Evolutionary conservation across 2,797 vertebrate species (phyloP), one percentile per base, ranked within the genome.

Genomic region (Microctenopoma stevenorrisi): DNA sequence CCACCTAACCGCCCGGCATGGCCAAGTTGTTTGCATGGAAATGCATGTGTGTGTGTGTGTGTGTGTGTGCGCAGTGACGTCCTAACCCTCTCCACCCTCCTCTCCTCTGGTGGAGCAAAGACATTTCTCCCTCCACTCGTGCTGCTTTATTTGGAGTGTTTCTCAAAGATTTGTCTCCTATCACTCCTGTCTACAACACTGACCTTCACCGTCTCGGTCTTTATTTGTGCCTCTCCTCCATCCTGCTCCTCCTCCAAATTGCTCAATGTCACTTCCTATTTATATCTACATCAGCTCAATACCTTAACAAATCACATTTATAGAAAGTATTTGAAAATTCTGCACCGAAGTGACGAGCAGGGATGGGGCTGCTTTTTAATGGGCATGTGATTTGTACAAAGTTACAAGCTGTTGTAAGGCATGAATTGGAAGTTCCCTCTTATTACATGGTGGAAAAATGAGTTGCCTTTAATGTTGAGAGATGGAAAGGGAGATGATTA

Each of bases 401-500:
- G 87, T 86, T 88, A 90, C 79, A 88, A 90, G 81, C 86, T 52
- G 83, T 84, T 84, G 88, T 87, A 73, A 73, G 84, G 75, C 76
- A 81, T 76, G 76, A 77, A 84, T 71, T 84, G 89, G 86, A 86
- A 78, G 85, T 84, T 85, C 86, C 81, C 87, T 89, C 76, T 91
- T 88, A 93, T 93, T 93, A 92, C 78, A 91, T 76, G 76, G 87
- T 81, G 65, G 72, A 89, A 87, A 89, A 91, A 85, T 69, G 68
- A 86, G 77, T 61, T 75, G 79, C 75, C 90, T 93, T 89, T 94
- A 90, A 93, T 90, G 89, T 88, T 76, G 78, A 86, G 78, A 87
- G 78, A 87, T 83, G 86, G 87, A 91, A 86, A 90, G 76, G 85
- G 86, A 89, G 85, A 91, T 91, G 92, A 94, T 94, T 94, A 94